Conservation (phyloP, 2,797 vertebrate species). For the Phoebastria nigripes region DNA sequence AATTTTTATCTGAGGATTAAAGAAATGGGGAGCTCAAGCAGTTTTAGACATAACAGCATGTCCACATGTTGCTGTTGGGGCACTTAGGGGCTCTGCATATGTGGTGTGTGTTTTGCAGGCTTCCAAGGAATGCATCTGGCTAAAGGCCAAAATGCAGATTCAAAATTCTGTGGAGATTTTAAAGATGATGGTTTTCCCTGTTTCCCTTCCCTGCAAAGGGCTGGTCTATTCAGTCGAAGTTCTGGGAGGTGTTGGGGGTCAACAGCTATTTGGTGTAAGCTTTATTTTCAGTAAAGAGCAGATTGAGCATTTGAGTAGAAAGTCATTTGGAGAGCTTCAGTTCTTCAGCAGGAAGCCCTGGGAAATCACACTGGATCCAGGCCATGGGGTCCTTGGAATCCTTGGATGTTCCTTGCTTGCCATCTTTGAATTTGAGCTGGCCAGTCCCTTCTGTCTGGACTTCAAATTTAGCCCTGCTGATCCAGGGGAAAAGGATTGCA, state of each 20-base stretch:
- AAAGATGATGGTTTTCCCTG: neutral
- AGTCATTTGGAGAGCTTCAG: neutral
- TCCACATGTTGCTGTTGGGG: neutral
- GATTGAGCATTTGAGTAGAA: neutral
- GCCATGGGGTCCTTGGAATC: neutral
- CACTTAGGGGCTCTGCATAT: accelerated
- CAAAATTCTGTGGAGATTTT: neutral
- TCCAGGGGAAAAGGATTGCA: neutral
- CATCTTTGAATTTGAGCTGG: neutral
- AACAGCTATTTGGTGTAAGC: neutral
- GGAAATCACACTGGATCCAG: neutral
- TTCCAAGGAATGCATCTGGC: neutral
- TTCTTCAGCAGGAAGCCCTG: neutral
- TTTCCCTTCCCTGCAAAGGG: neutral
- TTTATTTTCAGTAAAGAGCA: neutral
- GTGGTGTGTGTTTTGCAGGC: neutral
- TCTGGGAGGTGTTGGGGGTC: neutral
- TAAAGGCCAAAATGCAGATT: neutral
- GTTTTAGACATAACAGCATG: neutral
- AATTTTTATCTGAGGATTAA: neutral
- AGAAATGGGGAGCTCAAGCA: neutral
- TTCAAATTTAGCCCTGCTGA: neutral
- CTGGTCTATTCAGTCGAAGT: neutral
- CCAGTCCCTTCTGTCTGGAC: neutral
- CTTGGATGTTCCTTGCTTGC: neutral